Percentiles rank a stretch among this genome's conserved stretches.
phyloP scores from a whole-genome alignment of 2,888 invertebrate genomes.

The Tineola bisselliella region DNA sequence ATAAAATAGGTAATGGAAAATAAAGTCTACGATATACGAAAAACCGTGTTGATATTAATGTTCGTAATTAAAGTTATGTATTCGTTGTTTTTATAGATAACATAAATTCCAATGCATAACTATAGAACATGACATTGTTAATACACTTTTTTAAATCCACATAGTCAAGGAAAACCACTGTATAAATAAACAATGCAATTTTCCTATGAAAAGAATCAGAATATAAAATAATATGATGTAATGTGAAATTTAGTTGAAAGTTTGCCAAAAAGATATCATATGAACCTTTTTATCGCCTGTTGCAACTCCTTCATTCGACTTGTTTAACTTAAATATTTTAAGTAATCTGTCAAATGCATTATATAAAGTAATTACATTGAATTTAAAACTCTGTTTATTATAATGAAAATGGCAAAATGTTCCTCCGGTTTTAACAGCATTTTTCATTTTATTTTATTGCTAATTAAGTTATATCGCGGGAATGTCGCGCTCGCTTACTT shows the following conservation, averaged over 20 bases:
- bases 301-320: no score
- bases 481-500: neutral
- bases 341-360: neutral
- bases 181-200: no score
- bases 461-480: neutral
- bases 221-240: no score
- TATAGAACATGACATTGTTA: neutral
- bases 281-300: no score
- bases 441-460: conserved; percentile 6
- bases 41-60: neutral
- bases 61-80: conserved; percentile 1
- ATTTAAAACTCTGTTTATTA: neutral
- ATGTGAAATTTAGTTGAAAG: no score
- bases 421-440: neutral
- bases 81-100: neutral
- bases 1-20: neutral
- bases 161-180: no score
- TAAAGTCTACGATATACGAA: neutral
- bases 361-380: neutral
- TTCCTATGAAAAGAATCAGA: no score
- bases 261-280: no score
- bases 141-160: neutral
- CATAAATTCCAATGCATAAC: neutral
- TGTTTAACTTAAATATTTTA: no score
- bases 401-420: neutral